phyloP scores from a whole-genome alignment of 2,888 invertebrate species.

The Drosophila longiperda region DNA sequence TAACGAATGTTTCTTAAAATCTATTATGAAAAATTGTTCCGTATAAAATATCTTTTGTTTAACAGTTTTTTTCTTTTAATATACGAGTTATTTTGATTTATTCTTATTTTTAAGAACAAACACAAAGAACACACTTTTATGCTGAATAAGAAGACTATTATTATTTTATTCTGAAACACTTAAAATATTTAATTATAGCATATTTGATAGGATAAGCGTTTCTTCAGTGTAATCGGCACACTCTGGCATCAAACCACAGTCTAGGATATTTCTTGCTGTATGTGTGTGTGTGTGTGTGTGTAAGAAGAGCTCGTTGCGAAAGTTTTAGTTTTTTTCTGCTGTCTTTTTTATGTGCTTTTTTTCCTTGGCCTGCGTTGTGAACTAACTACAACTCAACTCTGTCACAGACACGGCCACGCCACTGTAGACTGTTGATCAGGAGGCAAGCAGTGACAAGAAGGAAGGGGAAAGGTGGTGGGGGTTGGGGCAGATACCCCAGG shows the following conservation, averaged over 20 bases:
- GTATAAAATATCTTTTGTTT: neutral
- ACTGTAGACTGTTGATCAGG: constrained; percentile 2
- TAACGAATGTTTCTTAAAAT: neutral
- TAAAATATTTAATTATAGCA: neutral
- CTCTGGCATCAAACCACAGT: constrained; percentile 37
- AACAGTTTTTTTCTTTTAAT: neutral
- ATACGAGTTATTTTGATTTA: neutral
- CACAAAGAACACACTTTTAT: accelerated
- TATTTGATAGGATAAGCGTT: constrained; percentile 4
- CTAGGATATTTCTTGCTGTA: constrained; percentile 45
- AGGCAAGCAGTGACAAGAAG: neutral
- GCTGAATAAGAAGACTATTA: neutral
- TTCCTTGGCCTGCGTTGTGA: constrained; percentile 37
- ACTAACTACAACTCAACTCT: constrained; percentile 63
- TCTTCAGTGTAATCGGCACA: constrained; percentile 45
- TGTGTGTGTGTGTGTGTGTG: constrained; percentile 16
- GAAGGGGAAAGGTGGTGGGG: neutral
- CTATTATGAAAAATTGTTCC: neutral
- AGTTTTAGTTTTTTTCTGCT: constrained; percentile 40
- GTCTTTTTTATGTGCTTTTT: constrained; percentile 8
- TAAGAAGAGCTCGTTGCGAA: constrained; percentile 42
- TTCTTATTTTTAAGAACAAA: neutral
- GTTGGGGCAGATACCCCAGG: constrained; percentile 3
- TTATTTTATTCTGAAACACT: neutral
- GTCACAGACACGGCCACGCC: constrained; percentile 37